Base-by-base conservation (phyloP, 2,113 vertebrate genomes). In the Myocastor coypus region DNA sequence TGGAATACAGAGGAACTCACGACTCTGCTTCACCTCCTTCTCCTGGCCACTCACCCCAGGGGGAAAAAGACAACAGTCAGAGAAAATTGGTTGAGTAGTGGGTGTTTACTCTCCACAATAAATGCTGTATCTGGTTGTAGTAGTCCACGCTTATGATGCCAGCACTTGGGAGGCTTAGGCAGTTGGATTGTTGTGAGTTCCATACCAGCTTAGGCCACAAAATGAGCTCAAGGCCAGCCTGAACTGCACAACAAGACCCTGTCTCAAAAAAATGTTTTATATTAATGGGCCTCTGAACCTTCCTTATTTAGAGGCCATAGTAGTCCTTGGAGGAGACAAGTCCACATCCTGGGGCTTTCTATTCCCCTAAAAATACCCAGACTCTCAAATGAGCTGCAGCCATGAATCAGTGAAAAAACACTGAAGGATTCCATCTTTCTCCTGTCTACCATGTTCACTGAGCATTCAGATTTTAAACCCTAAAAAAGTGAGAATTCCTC, bases 331-430 rank as follows among this genome's bases (percentile, higher is more conserved):
- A 52, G 13, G 52, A 52, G 52, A 52, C 52, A 52, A 52, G 52
- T 52, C 13, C 52, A 52, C 13, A 52, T 12, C 10, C 52, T 12
- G 52, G 52, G 52, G 14, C 52, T 55, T 55, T 16, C 12, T 55
- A 55, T 55, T 55, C 52, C 71, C 40, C 26, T 24, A 75, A 24
- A 80, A 34, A 91, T 80, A 10, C 17, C 17, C 24, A 66, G 92
- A 97, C 96, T 97, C 80, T 97, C 96, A 71, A 12, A 24, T 83
- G 42, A 97, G 28, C 3, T 95, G 97, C 92, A 97, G 83, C 92
- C 94, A 92, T 50, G 57, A 20, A 87, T 80, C 61, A 83, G 40
- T 7, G 96, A 16, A 0, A 30, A 89, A 87, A 69, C 9, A 52
- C 30, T 17, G 1, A 83, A 42, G 2, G 8, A 73, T n/a, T n/a